A percentile compares a stretch with the other conserved stretches of the same genome.
phyloP scores from a whole-genome alignment of 2,113 vertebrate species.

The Chloropsis cyanopogon region DNA sequence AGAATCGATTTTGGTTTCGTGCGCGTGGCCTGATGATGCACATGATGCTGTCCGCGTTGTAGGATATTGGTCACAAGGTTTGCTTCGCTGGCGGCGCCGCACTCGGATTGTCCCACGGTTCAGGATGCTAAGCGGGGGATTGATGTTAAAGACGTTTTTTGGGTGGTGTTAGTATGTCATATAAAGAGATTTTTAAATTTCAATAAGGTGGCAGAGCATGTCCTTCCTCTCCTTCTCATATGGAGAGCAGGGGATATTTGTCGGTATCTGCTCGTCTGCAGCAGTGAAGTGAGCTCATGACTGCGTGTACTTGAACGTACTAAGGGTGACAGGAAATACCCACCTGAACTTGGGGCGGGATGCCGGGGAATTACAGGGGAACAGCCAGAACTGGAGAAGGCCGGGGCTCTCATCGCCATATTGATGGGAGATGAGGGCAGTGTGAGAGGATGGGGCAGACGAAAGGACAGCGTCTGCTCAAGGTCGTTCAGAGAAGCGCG shows the following conservation, averaged over 20 bases:
- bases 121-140: not conserved
- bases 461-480: not conserved
- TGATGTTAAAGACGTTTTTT: not conserved
- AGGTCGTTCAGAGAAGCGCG: not conserved
- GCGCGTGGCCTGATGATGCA: not conserved
- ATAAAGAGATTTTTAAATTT: accelerated
- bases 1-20: not conserved
- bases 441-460: not conserved
- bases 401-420: not conserved
- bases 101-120: not conserved
- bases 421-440: not conserved
- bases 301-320: not conserved
- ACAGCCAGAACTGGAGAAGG: not conserved
- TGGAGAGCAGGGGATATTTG: not conserved
- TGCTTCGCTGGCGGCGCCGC: not conserved
- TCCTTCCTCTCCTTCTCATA: accelerated
- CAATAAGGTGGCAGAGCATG: accelerated
- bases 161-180: accelerated
- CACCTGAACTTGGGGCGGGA: not conserved
- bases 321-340: accelerated
- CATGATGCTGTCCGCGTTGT: not conserved
- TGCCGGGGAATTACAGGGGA: accelerated
- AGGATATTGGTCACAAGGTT: not conserved
- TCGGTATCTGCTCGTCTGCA: accelerated
- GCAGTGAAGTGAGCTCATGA: not conserved